Conservation (phyloP, 2,888 invertebrate genomes). For the Leptopilina drosophilae region DNA sequence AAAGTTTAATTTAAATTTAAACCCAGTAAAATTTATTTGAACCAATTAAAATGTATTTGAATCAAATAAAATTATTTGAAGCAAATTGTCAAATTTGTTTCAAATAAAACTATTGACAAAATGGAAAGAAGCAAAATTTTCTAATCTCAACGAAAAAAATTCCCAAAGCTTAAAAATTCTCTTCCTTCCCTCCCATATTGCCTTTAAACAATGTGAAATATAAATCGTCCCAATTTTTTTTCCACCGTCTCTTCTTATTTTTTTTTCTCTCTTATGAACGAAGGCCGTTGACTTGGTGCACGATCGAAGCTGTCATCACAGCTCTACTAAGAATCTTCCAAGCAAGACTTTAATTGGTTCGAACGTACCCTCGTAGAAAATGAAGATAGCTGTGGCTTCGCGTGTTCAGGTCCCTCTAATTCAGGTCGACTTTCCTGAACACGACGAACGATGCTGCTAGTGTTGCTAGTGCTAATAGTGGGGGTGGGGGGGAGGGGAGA, state of each 20-base stretch:
- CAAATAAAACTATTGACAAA: no score
- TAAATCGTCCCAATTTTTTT: neutral
- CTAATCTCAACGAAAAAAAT: no score
- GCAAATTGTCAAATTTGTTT: no score
- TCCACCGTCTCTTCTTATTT: neutral
- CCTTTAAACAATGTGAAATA: no score
- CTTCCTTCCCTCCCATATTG: no score
- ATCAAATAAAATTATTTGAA: no score
- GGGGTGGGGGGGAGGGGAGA: constrained; percentile 25
- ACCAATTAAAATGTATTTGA: no score
- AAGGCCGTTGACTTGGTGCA: constrained; percentile 16
- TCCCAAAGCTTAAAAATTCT: no score
- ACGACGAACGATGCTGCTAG: neutral
- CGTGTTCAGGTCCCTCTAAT: constrained; percentile 30
- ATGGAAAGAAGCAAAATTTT: no score
- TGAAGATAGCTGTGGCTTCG: constrained; percentile 34
- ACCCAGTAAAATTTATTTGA: no score
- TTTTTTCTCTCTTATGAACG: neutral
- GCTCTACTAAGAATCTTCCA: constrained; percentile 24
- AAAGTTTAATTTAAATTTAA: no score
- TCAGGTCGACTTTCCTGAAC: constrained; percentile 29
- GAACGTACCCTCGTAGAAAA: constrained; percentile 25
- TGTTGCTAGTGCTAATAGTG: no score
- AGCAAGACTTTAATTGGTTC: constrained; percentile 27
- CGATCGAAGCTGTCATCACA: constrained; percentile 28